Evolutionary conservation across 64 coral and sea anemone genomes (phyloP), one percentile per base, ranked within the genome.

Genomic region (Catalaphyllia jardinei): DNA sequence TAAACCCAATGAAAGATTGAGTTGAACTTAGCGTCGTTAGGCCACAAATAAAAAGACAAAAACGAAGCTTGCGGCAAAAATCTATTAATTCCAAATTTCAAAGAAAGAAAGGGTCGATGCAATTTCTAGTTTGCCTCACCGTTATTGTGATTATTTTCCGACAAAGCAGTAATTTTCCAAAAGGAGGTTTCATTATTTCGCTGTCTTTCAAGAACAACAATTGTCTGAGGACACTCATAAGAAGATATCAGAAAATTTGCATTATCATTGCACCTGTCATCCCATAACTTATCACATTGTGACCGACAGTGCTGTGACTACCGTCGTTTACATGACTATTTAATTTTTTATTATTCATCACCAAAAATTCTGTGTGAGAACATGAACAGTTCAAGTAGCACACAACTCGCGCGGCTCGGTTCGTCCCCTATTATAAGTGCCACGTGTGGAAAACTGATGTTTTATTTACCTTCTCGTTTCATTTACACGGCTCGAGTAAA

Each of bases 231-330:
- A 49, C 18, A 50, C 10, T 19, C 49, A 50, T n/a, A 42, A 50
- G 16, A 77, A 77, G 74, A 77, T 77, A 77, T 77, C 20, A 77
- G 74, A 1, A 77, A 77, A 77, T 77, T 49, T 50, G 39, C 39
- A 22, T n/a, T 49, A 18, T 77, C 18, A 25, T 69, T 24, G 18
- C 74, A 77, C 74, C 74, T 77, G 74, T 77, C 39, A 77, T 50
- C 2, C 2, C 33, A n/a, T 18, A 10, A 42, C 1, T 77, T 24
- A 9, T 51, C 39, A 77, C 1, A 51, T 77, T 49, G 35, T 19
- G 39, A 77, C 49, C 14, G 19, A 49, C 35, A 50, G 5, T 42
- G 39, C 4, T 10, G 65, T 18, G 4, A 77, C 19, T 24, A 22
- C 65, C n/a, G 22, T 69, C 65, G 22, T 77, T 77, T 20, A 50